Evolutionary conservation across 2,797 vertebrate species (phyloP), one percentile per base, ranked within the genome.

Genomic region (Sphenodon punctatus): DNA sequence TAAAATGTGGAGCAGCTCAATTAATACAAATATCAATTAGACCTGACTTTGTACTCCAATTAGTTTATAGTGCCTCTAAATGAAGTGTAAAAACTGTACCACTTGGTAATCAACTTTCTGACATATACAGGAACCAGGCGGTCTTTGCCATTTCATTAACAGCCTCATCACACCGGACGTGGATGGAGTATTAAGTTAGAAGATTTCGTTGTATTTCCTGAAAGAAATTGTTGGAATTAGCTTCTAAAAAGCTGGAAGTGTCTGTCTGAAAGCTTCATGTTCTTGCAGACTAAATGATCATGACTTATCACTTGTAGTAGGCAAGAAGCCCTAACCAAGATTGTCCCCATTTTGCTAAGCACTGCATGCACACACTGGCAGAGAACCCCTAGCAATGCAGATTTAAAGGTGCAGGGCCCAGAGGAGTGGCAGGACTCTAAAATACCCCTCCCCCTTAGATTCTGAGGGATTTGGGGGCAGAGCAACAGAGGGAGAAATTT

Each of bases 1-100:
- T 89, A 91, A 90, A 85, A 75, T 79, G 86, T 75, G 83, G 67
- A 92, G 84, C 75, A 88, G 83, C 89, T 89, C 87, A 89, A 90
- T 93, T 90, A 88, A 91, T 93, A 87, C 80, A 90, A 90, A 90
- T 90, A 93, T 88, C 91, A 93, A 92, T 94, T 93, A 93, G 81
- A 78, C 75, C 67, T 27, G 77, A 86, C 89, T 89, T 92, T 87
- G 82, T 89, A 83, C 77, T 85, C 71, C 82, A 88, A 74, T 91
- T 92, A 92, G 81, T 90, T 91, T 75, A 45, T 75, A 46, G 77
- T 84, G 81, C 82, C 86, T 84, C 66, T 80, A 85, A 91, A 36
- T 70, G 84, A 86, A 80, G 77, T 78, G 77, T 85, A 75, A 71
- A 51, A 65, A 88, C 63, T 25, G 45, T 71, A 66, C 59, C 30